Percentiles rank a stretch among this genome's conserved stretches.
phyloP scores from a whole-genome alignment of 2,888 invertebrate genomes.

The Xestia c-nigrum region DNA sequence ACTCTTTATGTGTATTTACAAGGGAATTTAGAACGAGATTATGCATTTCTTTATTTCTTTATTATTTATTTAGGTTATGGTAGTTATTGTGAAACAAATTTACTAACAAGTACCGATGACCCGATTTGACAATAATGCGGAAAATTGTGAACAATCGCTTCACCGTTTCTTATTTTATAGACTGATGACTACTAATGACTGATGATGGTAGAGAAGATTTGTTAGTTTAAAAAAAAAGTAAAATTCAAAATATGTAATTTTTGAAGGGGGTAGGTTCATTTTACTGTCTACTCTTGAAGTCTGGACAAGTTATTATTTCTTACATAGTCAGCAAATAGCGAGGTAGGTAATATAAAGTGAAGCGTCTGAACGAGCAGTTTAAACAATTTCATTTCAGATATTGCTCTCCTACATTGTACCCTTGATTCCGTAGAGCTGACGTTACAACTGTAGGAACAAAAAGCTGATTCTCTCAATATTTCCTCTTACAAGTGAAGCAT shows the following conservation, averaged over 20 bases:
- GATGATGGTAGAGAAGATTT: background rate
- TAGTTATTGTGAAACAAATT: background rate
- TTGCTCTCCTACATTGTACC: constrained; percentile 43
- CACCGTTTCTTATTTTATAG: no score
- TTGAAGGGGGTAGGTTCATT: background rate
- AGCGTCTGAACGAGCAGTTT: constrained; percentile 27
- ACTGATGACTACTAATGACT: no score
- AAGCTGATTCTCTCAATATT: constrained; percentile 54
- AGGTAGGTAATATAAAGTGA: constrained; percentile 30
- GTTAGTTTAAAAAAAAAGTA: background rate
- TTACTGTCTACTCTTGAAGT: background rate
- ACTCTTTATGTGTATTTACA: background rate
- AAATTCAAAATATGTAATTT: no score
- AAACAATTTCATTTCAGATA: constrained; percentile 46
- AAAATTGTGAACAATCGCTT: background rate
- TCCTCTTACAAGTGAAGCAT: constrained; percentile 29
- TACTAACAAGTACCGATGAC: background rate
- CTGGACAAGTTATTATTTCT: background rate
- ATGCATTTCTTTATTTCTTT: no score
- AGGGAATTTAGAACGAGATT: constrained; percentile 1
- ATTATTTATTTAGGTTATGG: background rate
- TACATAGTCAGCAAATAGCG: constrained; percentile 23
- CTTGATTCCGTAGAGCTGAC: constrained; percentile 30
- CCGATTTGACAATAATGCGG: background rate
- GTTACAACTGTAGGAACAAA: constrained; percentile 19